Percentiles rank a stretch among this genome's conserved stretches.
phyloP scores from a whole-genome alignment of 35 echinoderm and acorn worm genomes.

The Heliocidaris erythrogramma region DNA sequence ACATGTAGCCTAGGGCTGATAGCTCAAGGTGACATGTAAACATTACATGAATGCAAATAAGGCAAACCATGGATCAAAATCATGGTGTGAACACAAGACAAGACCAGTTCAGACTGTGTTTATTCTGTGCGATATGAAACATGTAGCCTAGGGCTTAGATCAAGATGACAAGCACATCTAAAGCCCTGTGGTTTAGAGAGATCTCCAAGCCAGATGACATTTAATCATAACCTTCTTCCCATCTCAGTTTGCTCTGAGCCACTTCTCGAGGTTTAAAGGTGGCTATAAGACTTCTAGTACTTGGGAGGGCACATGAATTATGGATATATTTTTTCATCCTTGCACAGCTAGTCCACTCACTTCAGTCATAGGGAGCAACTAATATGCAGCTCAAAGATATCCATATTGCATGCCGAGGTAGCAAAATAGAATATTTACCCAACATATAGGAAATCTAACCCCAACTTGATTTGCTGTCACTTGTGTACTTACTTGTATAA shows the following conservation, averaged over 20 bases:
- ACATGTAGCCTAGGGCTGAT: too few relatives aligned
- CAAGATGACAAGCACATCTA: background rate
- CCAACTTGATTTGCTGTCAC: too few relatives aligned
- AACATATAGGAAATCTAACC: too few relatives aligned
- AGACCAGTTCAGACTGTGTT: background rate
- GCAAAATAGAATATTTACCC: too few relatives aligned
- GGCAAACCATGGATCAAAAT: background rate
- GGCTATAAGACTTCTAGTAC: background rate
- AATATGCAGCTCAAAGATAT: background rate
- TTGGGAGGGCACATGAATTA: background rate
- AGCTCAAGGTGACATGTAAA: too few relatives aligned
- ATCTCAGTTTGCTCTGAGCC: background rate
- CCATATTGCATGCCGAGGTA: background rate
- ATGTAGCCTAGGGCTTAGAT: background rate
- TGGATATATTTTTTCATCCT: background rate
- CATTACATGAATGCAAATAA: too few relatives aligned
- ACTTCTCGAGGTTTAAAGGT: background rate
- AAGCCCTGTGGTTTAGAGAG: background rate
- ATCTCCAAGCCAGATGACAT: slow-evolving; percentile 9
- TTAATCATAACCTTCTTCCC: background rate
- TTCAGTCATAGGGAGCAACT: background rate
- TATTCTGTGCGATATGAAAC: background rate
- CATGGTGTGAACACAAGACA: background rate
- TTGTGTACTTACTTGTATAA: too few relatives aligned
- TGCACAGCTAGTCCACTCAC: background rate